Evolutionary conservation across 2,113 vertebrate genomes (phyloP).

Genomic region (Nycticorax nycticorax): DNA sequence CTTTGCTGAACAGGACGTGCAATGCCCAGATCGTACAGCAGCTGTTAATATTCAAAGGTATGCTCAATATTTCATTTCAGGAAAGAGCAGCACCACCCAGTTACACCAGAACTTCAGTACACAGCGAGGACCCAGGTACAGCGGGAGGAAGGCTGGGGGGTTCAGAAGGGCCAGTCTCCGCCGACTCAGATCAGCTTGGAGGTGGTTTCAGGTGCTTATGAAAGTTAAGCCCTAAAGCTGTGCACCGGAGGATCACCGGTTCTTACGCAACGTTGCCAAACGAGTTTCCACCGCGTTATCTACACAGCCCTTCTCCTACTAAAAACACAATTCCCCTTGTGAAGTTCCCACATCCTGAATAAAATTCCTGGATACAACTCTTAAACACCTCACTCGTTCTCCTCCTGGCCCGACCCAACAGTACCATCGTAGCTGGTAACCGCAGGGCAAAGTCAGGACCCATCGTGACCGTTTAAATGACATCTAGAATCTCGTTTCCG

Average conservation of each 20-base stretch:
- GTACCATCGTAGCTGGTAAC: not conserved
- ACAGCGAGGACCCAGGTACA: fast-evolving
- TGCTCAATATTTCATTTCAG: not conserved
- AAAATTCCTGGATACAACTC: not conserved
- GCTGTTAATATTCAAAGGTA: not conserved
- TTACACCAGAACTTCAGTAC: fast-evolving
- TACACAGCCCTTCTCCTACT: not conserved
- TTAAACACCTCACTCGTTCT: not conserved
- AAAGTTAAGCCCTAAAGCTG: conserved; percentile 4
- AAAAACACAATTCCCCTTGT: not conserved
- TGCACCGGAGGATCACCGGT: not conserved
- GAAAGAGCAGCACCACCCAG: not conserved
- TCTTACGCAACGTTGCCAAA: not conserved
- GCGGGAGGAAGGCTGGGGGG: not conserved
- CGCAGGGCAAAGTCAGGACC: not conserved
- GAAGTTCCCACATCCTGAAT: not conserved
- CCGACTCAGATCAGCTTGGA: not conserved
- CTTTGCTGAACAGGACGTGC: not conserved
- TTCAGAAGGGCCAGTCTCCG: not conserved
- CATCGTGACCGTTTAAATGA: fast-evolving
- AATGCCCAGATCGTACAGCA: not conserved
- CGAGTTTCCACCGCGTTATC: not conserved
- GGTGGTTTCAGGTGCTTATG: not conserved
- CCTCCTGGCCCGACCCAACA: not conserved
- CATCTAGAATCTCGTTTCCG: not conserved